These are phyloP conservation scores for Drosophila navojoa DNA, from an alignment of 1,140 invertebrate species.

Conservation along the genomic window DNA sequence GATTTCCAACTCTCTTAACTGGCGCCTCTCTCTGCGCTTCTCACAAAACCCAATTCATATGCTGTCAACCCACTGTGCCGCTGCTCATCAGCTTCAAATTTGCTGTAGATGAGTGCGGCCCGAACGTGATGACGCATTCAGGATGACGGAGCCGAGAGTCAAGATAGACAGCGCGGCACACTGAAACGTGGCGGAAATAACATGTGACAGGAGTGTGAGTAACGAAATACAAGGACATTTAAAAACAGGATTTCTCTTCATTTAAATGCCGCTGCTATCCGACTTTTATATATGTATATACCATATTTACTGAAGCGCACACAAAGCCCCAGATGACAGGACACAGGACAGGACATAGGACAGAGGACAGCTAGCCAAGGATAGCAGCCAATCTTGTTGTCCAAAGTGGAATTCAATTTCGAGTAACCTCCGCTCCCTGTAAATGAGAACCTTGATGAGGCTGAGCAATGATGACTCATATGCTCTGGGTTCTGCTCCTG, in stretches of 20 bases:
- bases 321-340: constrained; percentile 33
- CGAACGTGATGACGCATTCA: constrained; percentile 37
- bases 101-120: constrained; percentile 24
- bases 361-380: constrained; percentile 9
- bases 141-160: not conserved
- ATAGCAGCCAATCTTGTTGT: constrained; percentile 42
- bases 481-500: not conserved
- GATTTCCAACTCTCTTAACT: not conserved
- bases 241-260: constrained; percentile 42
- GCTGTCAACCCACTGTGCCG: constrained; percentile 19
- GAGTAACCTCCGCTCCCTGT: constrained; percentile 38
- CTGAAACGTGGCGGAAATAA: constrained; percentile 35
- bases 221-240: constrained; percentile 28
- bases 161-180: constrained; percentile 24
- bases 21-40: not conserved
- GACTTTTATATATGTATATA: constrained; percentile 16
- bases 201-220: constrained; percentile 1
- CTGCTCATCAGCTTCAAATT: constrained; percentile 40
- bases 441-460: constrained; percentile 47
- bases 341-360: constrained; percentile 9
- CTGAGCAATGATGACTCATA: constrained; percentile 60
- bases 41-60: not conserved
- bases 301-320: constrained; percentile 22
- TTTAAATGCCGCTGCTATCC: constrained; percentile 45
- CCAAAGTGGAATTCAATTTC: constrained; percentile 69